Base-by-base conservation (phyloP, 1,140 invertebrate genomes). In the Carposina sasakii region DNA sequence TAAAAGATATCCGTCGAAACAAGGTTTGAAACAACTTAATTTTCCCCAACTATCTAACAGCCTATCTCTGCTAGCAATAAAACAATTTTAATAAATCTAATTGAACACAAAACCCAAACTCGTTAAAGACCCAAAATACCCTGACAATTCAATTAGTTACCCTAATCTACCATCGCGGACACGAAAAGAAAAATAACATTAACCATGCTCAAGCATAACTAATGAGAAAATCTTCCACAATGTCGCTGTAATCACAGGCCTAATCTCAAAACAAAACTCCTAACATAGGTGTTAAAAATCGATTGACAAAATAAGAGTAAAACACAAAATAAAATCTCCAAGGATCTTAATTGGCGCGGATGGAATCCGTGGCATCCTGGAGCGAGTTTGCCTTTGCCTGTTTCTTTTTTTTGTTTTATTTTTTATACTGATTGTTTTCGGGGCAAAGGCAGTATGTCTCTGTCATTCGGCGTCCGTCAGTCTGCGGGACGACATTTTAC, bases 331-430 rank as follows among this genome's bases (percentile, higher is more conserved):
- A 76, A 68, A 76, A 77, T 75, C 74, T 75, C 57, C 63, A 57
- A 54, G 64, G 69, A 77, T 77, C 71, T 77, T 77, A 77, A 77
- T 77, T 77, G 74, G 74, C 57, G 54, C 50, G 57, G 22, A 4
- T 45, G 67, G 69, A 60, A 77, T 73, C 62, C 59, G 55, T 37
- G 67, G 71, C 66, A 77, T 76, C 60, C 59, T 51, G 52, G 60
- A 48, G 50, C 39, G 42, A 49, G 21, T 20, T 28, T 36, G 21
- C 28, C 44, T 52, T 16, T 20, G 23, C 13, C 42, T 15, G 34
- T 49, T 54, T 24, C 28, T 54, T 41, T 42, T 60, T 57, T 60
- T 53, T 55, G 57, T 55, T 54, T 56, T 48, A 42, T 53, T 52
- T 53, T 54, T 54, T 58, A 52, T 44, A n/a, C 39, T 67, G 62